Base-by-base conservation (phyloP, 2,113 vertebrate species). In the Deroptyus accipitrinus region DNA sequence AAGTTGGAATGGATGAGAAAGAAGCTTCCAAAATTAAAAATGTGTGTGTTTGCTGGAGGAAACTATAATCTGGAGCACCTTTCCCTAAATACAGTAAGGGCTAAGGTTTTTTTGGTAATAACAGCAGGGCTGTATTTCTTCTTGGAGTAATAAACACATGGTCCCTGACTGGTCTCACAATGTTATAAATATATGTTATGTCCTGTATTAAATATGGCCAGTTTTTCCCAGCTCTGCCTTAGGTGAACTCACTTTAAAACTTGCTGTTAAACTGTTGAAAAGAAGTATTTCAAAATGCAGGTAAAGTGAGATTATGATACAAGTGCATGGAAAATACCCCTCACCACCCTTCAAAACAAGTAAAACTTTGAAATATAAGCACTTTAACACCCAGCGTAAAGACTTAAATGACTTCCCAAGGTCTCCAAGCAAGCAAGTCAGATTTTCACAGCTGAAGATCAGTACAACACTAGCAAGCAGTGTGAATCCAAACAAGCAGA, bases 1-100 rank as follows among this genome's bases (percentile, higher is more conserved):
- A 90, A 90, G 57, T 92, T 93, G 62, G 64, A 94, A 86, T 44
- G 70, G 90, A 92, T 89, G 51, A 94, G 91, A 92, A 97, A 49
- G 37, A 63, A 93, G 81, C 55, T 83, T 92, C 51, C 74, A 88
- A 80, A 46, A 91, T 62, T 86, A 63, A 90, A 95, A 72, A 77
- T 74, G 20, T 31, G 41, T 27, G 15, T 61, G 52, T 80, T 82
- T 55, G 75, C 37, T 54, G 70, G 35, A 85, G 46, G 52, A 67
- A 88, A 68, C 59, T 55, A 23, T 44, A 39, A 62, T 57, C 59
- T 81, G 20, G 28, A 67, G 31, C 49, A 57, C n/a, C 70, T 63
- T 64, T 48, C 68, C 46, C 51, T 57, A 55, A 70, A 31, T 20
- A 79, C 20, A 69, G 44, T 24, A 37, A 78, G 49, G 23, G 5